Percentiles rank a stretch among this genome's conserved stretches.
Evolutionary conservation across 2,888 invertebrate species (phyloP).

Genomic region (Nemurella pictetii): DNA sequence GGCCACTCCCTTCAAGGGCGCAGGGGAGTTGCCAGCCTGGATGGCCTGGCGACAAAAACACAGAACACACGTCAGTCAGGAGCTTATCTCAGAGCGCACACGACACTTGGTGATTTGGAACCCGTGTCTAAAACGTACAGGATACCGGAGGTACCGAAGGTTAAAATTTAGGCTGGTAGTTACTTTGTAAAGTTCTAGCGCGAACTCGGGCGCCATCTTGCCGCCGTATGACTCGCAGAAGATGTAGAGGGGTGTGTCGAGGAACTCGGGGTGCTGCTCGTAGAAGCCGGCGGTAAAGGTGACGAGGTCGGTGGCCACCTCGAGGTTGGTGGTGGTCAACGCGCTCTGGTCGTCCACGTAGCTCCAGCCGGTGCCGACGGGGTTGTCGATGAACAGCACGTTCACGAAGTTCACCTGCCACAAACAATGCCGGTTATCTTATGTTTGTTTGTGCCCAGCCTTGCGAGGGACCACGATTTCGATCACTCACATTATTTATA

Average conservation of each 20-base stretch:
- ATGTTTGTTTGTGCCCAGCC: too few relatives aligned
- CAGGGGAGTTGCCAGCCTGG: constrained; percentile 60
- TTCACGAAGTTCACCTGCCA: constrained; percentile 74
- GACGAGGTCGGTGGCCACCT: constrained; percentile 77
- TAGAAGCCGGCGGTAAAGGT: constrained; percentile 72
- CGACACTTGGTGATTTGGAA: too few relatives aligned
- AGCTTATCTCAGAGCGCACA: too few relatives aligned
- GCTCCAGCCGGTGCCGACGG: constrained; percentile 87
- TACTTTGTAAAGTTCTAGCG: constrained; percentile 55
- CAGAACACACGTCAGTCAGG: not conserved
- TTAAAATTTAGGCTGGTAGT: too few relatives aligned
- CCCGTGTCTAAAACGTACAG: too few relatives aligned
- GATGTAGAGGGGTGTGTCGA: constrained; percentile 75
- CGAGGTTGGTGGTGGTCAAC: constrained; percentile 60
- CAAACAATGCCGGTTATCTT: too few relatives aligned
- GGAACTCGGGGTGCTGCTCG: constrained; percentile 67
- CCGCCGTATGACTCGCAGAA: constrained; percentile 92
- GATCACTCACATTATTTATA: too few relatives aligned
- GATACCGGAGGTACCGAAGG: too few relatives aligned
- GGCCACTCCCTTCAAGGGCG: constrained; percentile 76
- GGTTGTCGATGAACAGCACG: constrained; percentile 86
- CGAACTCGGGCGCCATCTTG: constrained; percentile 89
- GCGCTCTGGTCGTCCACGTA: constrained; percentile 64
- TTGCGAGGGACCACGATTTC: too few relatives aligned
- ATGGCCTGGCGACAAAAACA: constrained; percentile 59